These are phyloP conservation scores for Callithrix jacchus DNA, from an alignment of 2,113 vertebrate genomes.

Conservation along the genomic window DNA sequence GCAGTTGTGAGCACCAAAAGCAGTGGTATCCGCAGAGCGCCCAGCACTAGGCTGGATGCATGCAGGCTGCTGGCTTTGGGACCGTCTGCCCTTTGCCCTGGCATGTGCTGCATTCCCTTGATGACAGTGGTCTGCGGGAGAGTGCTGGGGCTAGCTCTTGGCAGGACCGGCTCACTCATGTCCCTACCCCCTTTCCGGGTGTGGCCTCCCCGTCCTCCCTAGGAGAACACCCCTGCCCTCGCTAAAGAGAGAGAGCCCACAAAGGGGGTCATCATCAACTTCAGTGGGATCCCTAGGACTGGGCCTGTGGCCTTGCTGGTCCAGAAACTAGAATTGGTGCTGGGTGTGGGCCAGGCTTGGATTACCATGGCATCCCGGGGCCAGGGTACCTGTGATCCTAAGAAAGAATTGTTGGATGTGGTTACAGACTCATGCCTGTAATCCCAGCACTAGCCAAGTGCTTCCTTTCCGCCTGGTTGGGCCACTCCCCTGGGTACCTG, in stretches of 20 bases:
- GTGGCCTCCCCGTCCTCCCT: fast-evolving
- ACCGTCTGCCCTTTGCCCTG: neutral
- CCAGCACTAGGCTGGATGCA: fast-evolving
- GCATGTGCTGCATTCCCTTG: fast-evolving
- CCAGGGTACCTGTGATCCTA: neutral
- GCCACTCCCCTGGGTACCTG: neutral
- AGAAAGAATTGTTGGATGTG: neutral
- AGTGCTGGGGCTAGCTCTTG: neutral
- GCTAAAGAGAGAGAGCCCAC: neutral
- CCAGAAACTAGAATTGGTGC: neutral
- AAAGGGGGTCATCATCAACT: neutral
- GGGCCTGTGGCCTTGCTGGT: neutral
- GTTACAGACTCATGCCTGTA: too few relatives aligned
- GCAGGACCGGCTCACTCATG: neutral
- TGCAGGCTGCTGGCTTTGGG: neutral
- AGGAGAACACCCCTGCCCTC: neutral
- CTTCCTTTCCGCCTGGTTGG: neutral
- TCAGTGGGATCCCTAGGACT: neutral
- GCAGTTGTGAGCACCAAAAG: fast-evolving
- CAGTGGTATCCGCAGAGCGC: too few relatives aligned
- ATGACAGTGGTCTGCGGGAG: neutral
- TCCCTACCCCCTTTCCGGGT: too few relatives aligned
- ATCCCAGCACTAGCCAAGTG: neutral
- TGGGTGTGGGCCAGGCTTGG: neutral
- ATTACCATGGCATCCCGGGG: neutral